These are phyloP conservation scores for Leuciscus idus DNA, from an alignment of 2,113 vertebrate species.

Conservation along the genomic window DNA sequence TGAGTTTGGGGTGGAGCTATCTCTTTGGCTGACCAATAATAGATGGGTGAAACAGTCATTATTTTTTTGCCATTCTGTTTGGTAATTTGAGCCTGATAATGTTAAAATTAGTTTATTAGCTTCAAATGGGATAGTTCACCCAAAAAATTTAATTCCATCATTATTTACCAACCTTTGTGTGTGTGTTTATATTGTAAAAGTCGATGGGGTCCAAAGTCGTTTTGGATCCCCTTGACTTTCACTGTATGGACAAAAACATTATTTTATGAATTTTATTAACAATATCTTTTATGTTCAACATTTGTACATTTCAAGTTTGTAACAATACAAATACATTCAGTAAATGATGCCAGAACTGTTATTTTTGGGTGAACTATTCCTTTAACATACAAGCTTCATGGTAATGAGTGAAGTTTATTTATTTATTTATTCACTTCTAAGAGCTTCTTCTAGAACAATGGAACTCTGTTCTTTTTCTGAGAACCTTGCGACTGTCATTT, in stretches of 20 bases:
- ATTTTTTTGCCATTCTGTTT: neutral
- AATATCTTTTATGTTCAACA: neutral
- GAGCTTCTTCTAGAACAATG: constrained; percentile 12
- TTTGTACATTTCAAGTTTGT: neutral
- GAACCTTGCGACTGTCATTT: constrained; percentile 20
- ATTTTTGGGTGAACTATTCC: neutral
- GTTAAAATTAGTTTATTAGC: neutral
- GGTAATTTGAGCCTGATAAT: neutral
- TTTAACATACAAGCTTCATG: neutral
- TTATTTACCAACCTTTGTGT: too few species aligned
- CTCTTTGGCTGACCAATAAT: neutral
- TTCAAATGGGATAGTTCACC: too few species aligned
- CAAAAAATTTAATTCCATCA: too few species aligned
- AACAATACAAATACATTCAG: neutral
- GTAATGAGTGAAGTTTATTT: neutral
- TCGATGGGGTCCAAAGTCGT: neutral
- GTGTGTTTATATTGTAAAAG: neutral
- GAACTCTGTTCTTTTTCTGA: neutral
- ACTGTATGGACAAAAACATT: too few species aligned
- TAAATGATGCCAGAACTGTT: neutral
- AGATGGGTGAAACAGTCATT: neutral
- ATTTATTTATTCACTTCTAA: neutral
- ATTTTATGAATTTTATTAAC: neutral
- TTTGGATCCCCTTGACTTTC: too few species aligned
- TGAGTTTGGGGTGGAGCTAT: neutral